Percentiles rank a stretch among this genome's conserved stretches.
These are phyloP conservation scores for Agrotis clavis DNA, from an alignment of 2,888 invertebrate genomes.

Conservation along the genomic window DNA sequence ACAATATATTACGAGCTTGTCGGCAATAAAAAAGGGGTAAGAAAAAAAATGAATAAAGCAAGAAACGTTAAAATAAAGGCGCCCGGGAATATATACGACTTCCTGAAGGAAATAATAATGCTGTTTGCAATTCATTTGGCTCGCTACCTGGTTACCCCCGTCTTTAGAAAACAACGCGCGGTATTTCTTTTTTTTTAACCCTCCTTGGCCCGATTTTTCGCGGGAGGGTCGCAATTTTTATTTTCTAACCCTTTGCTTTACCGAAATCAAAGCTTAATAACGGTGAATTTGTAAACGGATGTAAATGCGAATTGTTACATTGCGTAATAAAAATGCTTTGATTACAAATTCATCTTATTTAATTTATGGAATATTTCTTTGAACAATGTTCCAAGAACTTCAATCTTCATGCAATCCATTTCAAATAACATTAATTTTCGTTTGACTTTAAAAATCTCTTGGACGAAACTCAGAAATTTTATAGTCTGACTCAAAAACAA, in stretches of 20 bases:
- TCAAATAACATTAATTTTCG: too few species aligned
- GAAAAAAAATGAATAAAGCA: slow-evolving; percentile 88
- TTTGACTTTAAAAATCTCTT: too few species aligned
- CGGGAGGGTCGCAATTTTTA: slow-evolving; percentile 85
- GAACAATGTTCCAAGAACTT: too few species aligned
- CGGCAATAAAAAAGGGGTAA: slow-evolving; percentile 90
- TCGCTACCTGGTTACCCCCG: slow-evolving; percentile 89
- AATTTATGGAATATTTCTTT: slow-evolving; percentile 20
- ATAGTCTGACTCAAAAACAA: too few species aligned
- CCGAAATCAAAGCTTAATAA: slow-evolving; percentile 86
- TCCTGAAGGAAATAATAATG: slow-evolving; percentile 91
- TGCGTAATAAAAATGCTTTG: slow-evolving; percentile 14
- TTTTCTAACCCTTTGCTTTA: slow-evolving; percentile 86
- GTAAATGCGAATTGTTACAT: slow-evolving; percentile 67
- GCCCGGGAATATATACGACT: slow-evolving; percentile 90
- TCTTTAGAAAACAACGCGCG: slow-evolving; percentile 87
- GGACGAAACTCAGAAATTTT: too few species aligned
- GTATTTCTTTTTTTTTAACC: slow-evolving; percentile 81
- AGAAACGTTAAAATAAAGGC: slow-evolving; percentile 90
- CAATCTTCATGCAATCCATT: too few species aligned
- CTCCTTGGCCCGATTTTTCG: slow-evolving; percentile 84
- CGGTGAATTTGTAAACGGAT: slow-evolving; percentile 69
- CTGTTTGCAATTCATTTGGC: slow-evolving; percentile 92
- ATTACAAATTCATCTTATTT: slow-evolving; percentile 8
- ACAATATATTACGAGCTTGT: slow-evolving; percentile 90